These are phyloP conservation scores for Limnephilus marmoratus DNA, from an alignment of 2,888 invertebrate species.

Conservation along the genomic window DNA sequence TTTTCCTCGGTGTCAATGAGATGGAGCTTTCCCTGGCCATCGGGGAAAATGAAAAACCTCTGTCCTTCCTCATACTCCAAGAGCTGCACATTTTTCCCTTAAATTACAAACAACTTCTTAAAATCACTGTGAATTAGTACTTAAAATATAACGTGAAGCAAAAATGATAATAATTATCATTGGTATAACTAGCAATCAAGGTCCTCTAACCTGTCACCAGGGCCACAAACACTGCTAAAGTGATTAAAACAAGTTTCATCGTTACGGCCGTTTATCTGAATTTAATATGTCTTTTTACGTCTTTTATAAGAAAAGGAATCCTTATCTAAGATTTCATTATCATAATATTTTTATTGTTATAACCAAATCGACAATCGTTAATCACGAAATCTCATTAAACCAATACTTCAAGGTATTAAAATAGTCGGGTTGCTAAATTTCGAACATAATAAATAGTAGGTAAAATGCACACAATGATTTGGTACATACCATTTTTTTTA, in stretches of 20 bases:
- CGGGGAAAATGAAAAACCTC: constrained; percentile 46
- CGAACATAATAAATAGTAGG: too few species aligned
- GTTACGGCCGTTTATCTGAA: not conserved
- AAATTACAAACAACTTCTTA: not conserved
- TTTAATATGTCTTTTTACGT: not conserved
- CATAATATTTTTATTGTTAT: not conserved
- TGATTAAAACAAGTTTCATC: not conserved
- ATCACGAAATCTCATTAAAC: too few species aligned
- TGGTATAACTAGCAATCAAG: not conserved
- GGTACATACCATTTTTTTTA: too few species aligned
- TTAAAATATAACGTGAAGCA: not conserved
- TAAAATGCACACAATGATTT: too few species aligned
- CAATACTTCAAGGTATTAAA: too few species aligned
- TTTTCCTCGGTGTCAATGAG: constrained; percentile 39
- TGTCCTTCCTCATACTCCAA: constrained; percentile 47
- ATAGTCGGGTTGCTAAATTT: too few species aligned
- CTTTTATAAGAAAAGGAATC: not conserved
- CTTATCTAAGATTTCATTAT: not conserved
- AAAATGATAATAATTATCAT: not conserved
- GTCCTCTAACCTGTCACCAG: not conserved
- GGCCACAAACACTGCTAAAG: not conserved
- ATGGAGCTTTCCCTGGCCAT: constrained; percentile 48
- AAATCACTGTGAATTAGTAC: not conserved
- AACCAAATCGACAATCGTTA: too few species aligned
- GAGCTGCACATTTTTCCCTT: not conserved